A percentile compares a stretch with the other conserved stretches of the same genome.
Evolutionary conservation across 64 coral and sea anemone genomes (phyloP).

Genomic region (Cladopsammia gracilis): DNA sequence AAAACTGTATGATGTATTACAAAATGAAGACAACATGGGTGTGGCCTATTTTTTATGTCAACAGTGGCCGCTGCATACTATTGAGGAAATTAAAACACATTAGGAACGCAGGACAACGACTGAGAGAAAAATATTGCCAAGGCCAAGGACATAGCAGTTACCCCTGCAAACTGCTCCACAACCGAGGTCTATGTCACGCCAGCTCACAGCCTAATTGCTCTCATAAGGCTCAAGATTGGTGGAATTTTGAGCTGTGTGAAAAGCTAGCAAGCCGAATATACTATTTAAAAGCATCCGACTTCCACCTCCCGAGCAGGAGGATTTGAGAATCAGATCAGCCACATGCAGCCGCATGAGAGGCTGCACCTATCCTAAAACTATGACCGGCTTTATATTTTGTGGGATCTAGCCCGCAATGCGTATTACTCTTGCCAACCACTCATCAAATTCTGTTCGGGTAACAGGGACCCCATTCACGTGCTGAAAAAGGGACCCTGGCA

Average conservation of each 20-base stretch:
- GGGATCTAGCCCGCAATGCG: constrained; percentile 21
- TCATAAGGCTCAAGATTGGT: background rate
- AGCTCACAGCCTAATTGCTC: background rate
- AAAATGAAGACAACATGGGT: background rate
- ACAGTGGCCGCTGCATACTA: background rate
- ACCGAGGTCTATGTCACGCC: background rate
- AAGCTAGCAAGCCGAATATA: constrained; percentile 40
- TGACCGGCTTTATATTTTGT: constrained; percentile 33
- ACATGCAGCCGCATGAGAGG: constrained; percentile 15
- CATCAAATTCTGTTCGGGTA: constrained; percentile 27
- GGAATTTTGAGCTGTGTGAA: background rate
- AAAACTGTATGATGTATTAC: background rate
- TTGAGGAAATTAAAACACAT: background rate
- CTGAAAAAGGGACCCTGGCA: constrained; percentile 32
- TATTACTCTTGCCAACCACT: constrained; percentile 17
- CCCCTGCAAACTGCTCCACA: background rate
- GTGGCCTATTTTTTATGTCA: background rate
- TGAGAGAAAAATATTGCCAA: background rate
- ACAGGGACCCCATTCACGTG: background rate
- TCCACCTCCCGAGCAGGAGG: constrained; percentile 33
- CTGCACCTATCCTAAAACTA: constrained; percentile 51
- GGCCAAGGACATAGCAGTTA: background rate
- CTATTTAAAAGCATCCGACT: constrained; percentile 39
- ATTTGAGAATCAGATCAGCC: constrained; percentile 51
- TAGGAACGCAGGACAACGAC: background rate